Base-by-base conservation (phyloP, 2,888 invertebrate genomes). In the Chloromyia formosa region DNA sequence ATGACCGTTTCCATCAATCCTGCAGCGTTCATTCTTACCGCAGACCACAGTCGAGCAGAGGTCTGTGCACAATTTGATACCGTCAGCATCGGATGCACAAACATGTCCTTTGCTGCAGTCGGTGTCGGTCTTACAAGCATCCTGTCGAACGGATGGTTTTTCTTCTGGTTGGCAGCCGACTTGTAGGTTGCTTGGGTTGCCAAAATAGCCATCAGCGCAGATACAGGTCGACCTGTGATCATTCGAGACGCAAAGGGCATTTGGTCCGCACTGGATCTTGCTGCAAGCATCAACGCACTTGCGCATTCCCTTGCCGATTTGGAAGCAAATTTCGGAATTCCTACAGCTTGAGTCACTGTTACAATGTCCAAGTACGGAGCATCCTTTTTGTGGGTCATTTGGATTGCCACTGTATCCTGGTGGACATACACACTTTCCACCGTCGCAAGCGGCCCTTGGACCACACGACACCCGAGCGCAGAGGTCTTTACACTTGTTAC, bases 251-350 rank as follows among this genome's bases (percentile, higher is more conserved):
- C 96, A 96, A 0, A 95, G 84, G 1, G 96, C 95, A 83, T 96
- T 96, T 0, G 95, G 95, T 12, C 96, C 96, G 82, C 96, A 96
- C 80, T 95, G 94, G 42, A 94, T 87, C 86, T 94, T 94, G 78
- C 92, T 91, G 81, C 96, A 96, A 0, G 93, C 93, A 82, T 95
- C 94, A 1, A 94, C 91, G 84, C 95, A 96, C 84, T 93, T 93
- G 73, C 95, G 88, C 2, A 90, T 83, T 35, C 91, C 92, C 86
- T 91, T 93, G 64, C 92, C 91, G 35, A 93, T 85, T 86, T 94
- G 94, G 86, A 95, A 94, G 83, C 96, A 96, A 80, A 96, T 95
- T 86, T 96, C 93, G 1, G 93, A 89, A 80, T 92, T 90, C 78
- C 90, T 90, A 81, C 96, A 96, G 79, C 95, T 93, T 1, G 90